phyloP scores from a whole-genome alignment of 2,888 invertebrate genomes.

The Arrhopalites spinosus region DNA sequence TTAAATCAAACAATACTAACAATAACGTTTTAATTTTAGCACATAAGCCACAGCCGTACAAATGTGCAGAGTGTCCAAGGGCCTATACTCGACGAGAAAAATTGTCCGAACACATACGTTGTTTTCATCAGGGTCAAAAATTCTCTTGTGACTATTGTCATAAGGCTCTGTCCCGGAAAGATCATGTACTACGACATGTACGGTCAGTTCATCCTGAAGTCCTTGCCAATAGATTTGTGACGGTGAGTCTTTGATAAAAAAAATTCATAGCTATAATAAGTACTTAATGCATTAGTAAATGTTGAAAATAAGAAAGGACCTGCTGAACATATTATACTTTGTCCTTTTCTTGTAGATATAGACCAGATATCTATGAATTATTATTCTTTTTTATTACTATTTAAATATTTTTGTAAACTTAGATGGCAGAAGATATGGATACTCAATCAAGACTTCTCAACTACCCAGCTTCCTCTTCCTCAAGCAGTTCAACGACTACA shows the following conservation, averaged over 20 bases:
- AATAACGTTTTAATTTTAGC: too few relatives aligned
- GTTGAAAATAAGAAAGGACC: too few relatives aligned
- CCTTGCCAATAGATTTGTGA: conserved; percentile 47
- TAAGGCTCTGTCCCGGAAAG: conserved; percentile 42
- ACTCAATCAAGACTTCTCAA: conserved; percentile 38
- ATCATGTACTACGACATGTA: conserved; percentile 49
- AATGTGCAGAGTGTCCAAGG: conserved; percentile 50
- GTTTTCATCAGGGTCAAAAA: conserved; percentile 54
- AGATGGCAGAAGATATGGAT: conserved; percentile 43
- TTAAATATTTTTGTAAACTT: not conserved
- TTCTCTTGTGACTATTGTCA: conserved; percentile 52
- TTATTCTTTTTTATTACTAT: not conserved
- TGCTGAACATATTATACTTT: too few relatives aligned
- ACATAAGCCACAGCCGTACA: too few relatives aligned
- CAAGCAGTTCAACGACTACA: conserved; percentile 10
- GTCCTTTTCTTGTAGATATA: not conserved
- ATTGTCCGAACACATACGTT: conserved; percentile 51
- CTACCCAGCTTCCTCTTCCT: conserved; percentile 25
- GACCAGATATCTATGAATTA: not conserved
- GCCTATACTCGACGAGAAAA: conserved; percentile 52
- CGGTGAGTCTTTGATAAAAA: conserved; percentile 32
- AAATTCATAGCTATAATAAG: too few relatives aligned
- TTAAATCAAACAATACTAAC: too few relatives aligned
- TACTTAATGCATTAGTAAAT: too few relatives aligned
- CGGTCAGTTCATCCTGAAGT: conserved; percentile 49